Percentiles rank a stretch among this genome's conserved stretches.
Evolutionary conservation across 2,797 vertebrate genomes (phyloP).

Genomic region (Hafferia zeledoni): DNA sequence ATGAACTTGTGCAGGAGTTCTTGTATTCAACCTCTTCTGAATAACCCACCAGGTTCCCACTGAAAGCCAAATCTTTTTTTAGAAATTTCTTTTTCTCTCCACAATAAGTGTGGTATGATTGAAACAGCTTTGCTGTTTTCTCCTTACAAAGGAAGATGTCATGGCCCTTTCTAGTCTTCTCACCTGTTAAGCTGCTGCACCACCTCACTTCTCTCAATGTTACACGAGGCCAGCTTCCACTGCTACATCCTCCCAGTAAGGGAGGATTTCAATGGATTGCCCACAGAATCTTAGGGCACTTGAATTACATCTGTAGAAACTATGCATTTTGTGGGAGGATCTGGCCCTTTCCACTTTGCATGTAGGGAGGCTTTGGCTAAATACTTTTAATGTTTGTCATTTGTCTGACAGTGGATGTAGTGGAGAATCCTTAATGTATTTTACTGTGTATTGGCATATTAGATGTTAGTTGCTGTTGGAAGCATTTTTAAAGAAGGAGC

Average conservation of each 20-base stretch:
- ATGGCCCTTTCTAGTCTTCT: neutral
- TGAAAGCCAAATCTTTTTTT: conserved; percentile 2
- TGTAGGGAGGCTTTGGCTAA: neutral
- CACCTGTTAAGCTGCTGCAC: neutral
- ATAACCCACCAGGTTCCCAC: neutral
- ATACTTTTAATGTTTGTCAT: neutral
- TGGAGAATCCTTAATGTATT: neutral
- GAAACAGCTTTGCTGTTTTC: conserved; percentile 2
- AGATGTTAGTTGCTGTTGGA: neutral
- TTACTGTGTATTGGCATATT: neutral
- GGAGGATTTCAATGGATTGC: neutral
- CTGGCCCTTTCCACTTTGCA: neutral
- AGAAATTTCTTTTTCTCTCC: conserved; percentile 1
- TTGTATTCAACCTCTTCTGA: neutral
- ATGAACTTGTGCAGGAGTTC: neutral
- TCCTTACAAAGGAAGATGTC: neutral
- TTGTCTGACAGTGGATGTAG: neutral
- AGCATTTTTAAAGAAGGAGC: neutral
- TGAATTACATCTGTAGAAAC: neutral
- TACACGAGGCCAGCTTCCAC: neutral
- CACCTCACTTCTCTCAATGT: neutral
- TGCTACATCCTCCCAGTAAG: fast-evolving
- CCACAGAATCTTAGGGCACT: neutral
- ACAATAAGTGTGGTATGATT: neutral
- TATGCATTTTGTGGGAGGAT: neutral